Percentiles rank a stretch among this genome's conserved stretches.
Evolutionary conservation across 1,140 invertebrate species (phyloP).

Genomic region (Scaptodrosophila lebanonensis): DNA sequence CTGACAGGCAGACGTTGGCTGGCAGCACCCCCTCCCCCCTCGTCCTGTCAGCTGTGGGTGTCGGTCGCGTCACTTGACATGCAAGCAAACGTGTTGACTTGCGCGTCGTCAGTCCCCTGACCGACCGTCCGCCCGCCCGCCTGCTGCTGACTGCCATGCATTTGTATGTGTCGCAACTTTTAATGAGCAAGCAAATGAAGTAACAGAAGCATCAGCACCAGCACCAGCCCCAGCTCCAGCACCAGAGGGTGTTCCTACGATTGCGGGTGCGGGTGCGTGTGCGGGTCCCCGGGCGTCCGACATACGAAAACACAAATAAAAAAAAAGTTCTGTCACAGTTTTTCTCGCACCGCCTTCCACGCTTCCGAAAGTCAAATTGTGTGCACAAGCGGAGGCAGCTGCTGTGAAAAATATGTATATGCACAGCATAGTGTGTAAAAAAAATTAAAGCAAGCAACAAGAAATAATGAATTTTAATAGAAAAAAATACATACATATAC

Average conservation of each 20-base stretch:
- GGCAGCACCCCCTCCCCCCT: too few species aligned
- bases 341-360: constrained; percentile 30
- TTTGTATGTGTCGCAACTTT: constrained; percentile 70
- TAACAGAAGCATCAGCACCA: constrained; percentile 24
- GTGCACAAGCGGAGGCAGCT: constrained; percentile 24
- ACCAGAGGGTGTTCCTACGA: background rate
- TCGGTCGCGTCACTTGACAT: constrained; percentile 62
- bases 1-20: too few species aligned
- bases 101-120: background rate
- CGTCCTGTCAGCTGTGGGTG: background rate
- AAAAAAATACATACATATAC: too few species aligned
- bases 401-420: constrained; percentile 17
- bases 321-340: constrained; percentile 67
- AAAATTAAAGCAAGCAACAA: constrained; percentile 24
- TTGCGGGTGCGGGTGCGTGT: background rate
- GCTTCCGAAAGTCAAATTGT: constrained; percentile 57
- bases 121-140: too few species aligned
- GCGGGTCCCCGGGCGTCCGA: constrained; percentile 36
- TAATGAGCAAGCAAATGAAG: constrained; percentile 60
- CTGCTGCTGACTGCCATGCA: constrained; percentile 27
- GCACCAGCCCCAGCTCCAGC: constrained; percentile 45
- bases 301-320: too few species aligned
- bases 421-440: constrained; percentile 4
- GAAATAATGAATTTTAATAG: constrained; percentile 39
- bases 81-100: constrained; percentile 63